Conservation (phyloP, 1,140 invertebrate genomes). For the Euglossa dilemma region DNA sequence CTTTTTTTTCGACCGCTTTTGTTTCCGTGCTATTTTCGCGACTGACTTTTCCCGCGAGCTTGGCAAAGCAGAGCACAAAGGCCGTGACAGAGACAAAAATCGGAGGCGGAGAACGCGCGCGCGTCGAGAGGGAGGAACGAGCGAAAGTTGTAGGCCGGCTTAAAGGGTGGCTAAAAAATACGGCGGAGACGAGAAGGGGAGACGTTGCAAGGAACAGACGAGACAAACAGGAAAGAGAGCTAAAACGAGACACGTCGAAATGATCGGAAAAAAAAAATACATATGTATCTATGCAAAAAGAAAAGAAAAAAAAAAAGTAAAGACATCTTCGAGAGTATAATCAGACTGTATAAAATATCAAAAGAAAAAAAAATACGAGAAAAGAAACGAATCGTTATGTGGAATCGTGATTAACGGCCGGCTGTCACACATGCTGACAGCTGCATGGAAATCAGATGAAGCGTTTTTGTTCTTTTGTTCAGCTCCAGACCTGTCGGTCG, state of each 20-base stretch:
- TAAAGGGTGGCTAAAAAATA: not conserved
- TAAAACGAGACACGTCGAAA: constrained; percentile 30
- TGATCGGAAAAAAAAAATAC: not conserved
- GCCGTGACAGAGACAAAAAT: not conserved
- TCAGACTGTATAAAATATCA: not conserved
- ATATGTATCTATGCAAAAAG: not conserved
- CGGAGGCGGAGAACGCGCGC: not conserved
- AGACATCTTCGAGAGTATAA: not conserved
- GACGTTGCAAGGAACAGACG: constrained; percentile 1
- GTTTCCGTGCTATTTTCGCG: not conserved
- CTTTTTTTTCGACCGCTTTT: constrained; percentile 7
- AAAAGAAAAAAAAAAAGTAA: not conserved
- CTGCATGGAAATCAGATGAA: constrained; percentile 76
- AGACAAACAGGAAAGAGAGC: constrained; percentile 22
- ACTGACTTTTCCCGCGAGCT: constrained; percentile 30
- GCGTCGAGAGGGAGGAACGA: not conserved
- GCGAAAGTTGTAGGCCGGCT: not conserved
- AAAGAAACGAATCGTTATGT: not conserved
- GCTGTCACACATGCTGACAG: constrained; percentile 76
- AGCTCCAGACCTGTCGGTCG: constrained; percentile 32
- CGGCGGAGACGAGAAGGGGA: constrained; percentile 9
- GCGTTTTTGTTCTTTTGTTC: constrained; percentile 58
- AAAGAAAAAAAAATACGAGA: not conserved
- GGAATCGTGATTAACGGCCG: constrained; percentile 39
- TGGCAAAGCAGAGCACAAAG: constrained; percentile 45